These are phyloP conservation scores for Criorhina ranunculi DNA, from an alignment of 2,888 invertebrate species.

Conservation along the genomic window DNA sequence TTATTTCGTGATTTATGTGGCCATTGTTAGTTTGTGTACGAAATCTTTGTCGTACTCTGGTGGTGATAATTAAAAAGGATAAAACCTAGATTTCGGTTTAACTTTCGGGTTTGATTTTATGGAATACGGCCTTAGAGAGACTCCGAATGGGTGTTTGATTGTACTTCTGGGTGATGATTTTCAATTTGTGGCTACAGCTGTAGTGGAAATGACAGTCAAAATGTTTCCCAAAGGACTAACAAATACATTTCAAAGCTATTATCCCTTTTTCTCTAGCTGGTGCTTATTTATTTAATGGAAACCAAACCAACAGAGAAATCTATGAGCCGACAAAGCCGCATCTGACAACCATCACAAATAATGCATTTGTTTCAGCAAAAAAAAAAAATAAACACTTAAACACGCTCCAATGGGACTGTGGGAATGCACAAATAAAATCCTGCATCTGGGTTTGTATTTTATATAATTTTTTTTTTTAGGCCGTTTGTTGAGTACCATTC, in stretches of 20 bases:
- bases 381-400: conserved; percentile 37
- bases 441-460: conserved; percentile 17
- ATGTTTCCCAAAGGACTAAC: not conserved
- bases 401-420: conserved; percentile 3
- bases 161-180: conserved; percentile 42
- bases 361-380: not conserved
- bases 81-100: conserved; percentile 40
- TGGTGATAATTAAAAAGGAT: conserved; percentile 63
- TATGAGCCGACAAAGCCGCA: not conserved
- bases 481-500: not conserved
- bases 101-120: conserved; percentile 50
- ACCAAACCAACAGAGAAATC: conserved; percentile 3
- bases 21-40: conserved; percentile 37
- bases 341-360: conserved; percentile 11
- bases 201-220: not conserved
- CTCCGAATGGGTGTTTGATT: conserved; percentile 13
- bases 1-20: conserved; percentile 59
- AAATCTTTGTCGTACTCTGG: conserved; percentile 8
- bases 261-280: conserved; percentile 42
- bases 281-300: conserved; percentile 60
- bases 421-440: not conserved
- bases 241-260: conserved; percentile 17
- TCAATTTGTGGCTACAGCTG: conserved; percentile 29
- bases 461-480: not conserved
- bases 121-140: conserved; percentile 15